phyloP scores from a whole-genome alignment of 2,113 vertebrate species.

The Pelmatolapia mariae region DNA sequence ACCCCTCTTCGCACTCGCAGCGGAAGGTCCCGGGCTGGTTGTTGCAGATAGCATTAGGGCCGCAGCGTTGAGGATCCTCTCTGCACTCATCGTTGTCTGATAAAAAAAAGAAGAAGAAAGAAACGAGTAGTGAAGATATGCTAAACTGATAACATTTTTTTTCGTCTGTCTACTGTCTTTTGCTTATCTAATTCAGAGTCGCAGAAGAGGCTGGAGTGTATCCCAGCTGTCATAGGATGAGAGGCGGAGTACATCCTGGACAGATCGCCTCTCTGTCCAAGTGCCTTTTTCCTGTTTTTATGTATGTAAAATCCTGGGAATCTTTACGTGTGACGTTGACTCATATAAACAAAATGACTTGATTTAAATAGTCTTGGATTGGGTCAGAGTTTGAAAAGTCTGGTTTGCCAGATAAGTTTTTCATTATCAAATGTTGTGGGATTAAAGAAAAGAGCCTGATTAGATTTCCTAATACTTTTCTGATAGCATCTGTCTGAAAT shows the following conservation, averaged over 20 bases:
- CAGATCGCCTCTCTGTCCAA: background rate
- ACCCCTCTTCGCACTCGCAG: conserved; percentile 86
- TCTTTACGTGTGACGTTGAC: background rate
- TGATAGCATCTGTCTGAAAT: conserved; percentile 61
- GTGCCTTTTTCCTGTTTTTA: background rate
- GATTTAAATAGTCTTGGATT: background rate
- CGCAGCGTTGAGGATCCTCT: conserved; percentile 76
- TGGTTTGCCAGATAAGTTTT: conserved; percentile 6
- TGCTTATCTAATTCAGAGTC: background rate
- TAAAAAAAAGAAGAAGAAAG: background rate
- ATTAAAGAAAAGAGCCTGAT: conserved; percentile 23
- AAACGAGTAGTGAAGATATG: background rate
- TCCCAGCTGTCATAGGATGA: background rate
- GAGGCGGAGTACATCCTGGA: background rate
- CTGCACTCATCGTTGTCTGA: conserved; percentile 88
- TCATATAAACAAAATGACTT: background rate
- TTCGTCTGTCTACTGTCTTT: background rate
- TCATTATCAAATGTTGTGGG: background rate
- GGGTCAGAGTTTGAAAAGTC: background rate
- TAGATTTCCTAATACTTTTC: conserved; percentile 41
- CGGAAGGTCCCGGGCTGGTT: conserved; percentile 92
- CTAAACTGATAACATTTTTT: background rate
- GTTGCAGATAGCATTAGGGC: conserved; percentile 79
- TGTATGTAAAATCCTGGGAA: background rate
- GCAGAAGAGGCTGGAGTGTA: background rate